Evolutionary conservation across 2,888 invertebrate species (phyloP).

Genomic region (Lottia gigantea): DNA sequence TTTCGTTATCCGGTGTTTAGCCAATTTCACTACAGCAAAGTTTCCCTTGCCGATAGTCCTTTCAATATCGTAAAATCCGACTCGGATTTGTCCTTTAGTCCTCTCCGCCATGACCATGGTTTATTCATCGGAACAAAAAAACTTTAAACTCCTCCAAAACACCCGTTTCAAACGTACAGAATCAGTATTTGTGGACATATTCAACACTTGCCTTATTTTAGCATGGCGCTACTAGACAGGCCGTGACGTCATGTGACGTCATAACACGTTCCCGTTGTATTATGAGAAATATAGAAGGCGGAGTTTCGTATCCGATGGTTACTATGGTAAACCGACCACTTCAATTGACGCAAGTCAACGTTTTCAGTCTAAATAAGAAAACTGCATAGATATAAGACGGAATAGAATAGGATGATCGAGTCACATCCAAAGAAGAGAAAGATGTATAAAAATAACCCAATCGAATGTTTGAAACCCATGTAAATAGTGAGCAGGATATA

Average conservation of each 20-base stretch:
- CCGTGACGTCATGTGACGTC: slow-evolving; percentile 35
- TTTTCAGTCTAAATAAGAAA: slow-evolving; percentile 2
- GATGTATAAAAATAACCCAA: slow-evolving; percentile 4
- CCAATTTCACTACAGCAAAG: slow-evolving; percentile 98
- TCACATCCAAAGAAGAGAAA: neutral
- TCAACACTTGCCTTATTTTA: slow-evolving; percentile 21
- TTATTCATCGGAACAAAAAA: slow-evolving; percentile 29
- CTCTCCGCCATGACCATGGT: slow-evolving; percentile 57
- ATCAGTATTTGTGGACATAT: slow-evolving; percentile 19
- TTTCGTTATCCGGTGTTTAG: slow-evolving; percentile 97
- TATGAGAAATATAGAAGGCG: slow-evolving; percentile 40
- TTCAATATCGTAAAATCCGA: slow-evolving; percentile 97
- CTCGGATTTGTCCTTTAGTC: slow-evolving; percentile 68
- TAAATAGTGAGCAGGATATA: no score
- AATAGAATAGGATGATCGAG: neutral
- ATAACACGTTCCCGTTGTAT: slow-evolving; percentile 31
- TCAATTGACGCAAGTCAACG: neutral
- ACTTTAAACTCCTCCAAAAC: slow-evolving; percentile 25
- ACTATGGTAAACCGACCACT: slow-evolving; percentile 40
- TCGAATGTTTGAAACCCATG: neutral
- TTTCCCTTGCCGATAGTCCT: slow-evolving; percentile 98
- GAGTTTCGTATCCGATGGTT: slow-evolving; percentile 58
- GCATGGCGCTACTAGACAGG: slow-evolving; percentile 31
- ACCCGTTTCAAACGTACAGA: slow-evolving; percentile 24
- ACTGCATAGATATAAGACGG: slow-evolving; percentile 4